Conservation (phyloP, 2,797 vertebrate species). For the Sebastes vulpes region DNA sequence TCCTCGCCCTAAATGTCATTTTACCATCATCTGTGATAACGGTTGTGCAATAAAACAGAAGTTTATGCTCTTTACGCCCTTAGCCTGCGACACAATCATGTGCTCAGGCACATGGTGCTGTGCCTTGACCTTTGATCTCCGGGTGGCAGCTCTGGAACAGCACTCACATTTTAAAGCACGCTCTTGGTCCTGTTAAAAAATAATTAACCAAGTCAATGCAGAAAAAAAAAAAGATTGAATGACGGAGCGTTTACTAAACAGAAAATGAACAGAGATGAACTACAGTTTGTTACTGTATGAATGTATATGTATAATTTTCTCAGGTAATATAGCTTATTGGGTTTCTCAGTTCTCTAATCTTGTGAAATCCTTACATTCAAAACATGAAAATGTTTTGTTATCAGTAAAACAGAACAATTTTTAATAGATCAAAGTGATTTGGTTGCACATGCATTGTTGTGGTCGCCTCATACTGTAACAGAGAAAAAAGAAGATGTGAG, state of each 20-base stretch:
- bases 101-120: slow-evolving; percentile 61
- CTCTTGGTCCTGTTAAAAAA: slow-evolving; percentile 60
- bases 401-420: background rate
- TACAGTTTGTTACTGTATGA: background rate
- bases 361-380: background rate
- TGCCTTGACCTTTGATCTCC: slow-evolving; percentile 81
- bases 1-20: slow-evolving; percentile 5
- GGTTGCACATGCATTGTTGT: background rate
- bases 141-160: slow-evolving; percentile 58
- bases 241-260: background rate
- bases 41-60: slow-evolving; percentile 51
- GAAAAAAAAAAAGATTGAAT: slow-evolving; percentile 2
- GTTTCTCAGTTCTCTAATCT: background rate
- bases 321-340: background rate
- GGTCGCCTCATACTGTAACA: background rate
- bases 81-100: slow-evolving; percentile 54
- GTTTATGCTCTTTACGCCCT: slow-evolving; percentile 41
- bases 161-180: slow-evolving; percentile 76
- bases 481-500: background rate
- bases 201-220: slow-evolving; percentile 73
- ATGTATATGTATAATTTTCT: slow-evolving; percentile 9
- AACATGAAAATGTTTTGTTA: background rate
- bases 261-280: slow-evolving; percentile 32
- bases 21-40: slow-evolving; percentile 14
- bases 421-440: background rate